These are phyloP conservation scores for Cantharis nigra DNA, from an alignment of 2,888 invertebrate species.

Conservation along the genomic window DNA sequence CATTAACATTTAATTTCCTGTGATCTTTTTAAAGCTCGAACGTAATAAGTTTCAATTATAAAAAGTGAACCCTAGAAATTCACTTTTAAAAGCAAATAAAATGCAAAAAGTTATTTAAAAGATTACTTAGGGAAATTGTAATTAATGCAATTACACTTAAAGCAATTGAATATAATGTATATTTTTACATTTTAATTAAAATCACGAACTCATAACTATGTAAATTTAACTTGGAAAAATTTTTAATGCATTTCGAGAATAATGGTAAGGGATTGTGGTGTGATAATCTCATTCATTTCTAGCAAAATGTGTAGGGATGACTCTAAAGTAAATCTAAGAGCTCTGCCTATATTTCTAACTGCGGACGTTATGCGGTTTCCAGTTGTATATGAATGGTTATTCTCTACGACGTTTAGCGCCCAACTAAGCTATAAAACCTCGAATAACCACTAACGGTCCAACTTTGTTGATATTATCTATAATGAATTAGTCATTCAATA, in stretches of 20 bases:
- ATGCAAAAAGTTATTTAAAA: not conserved
- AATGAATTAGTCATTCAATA: conserved; percentile 26
- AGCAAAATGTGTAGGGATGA: conserved; percentile 15
- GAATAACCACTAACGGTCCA: conserved; percentile 43
- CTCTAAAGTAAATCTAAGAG: conserved; percentile 30
- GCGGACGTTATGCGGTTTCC: conserved; percentile 45
- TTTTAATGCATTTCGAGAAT: not conserved
- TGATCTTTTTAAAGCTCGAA: not conserved
- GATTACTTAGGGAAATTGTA: not conserved
- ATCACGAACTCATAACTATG: not conserved
- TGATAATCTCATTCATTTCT: conserved; percentile 21
- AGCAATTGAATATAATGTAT: not conserved
- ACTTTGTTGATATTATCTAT: conserved; percentile 38
- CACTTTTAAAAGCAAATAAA: not conserved
- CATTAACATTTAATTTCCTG: not conserved
- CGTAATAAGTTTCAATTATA: not conserved
- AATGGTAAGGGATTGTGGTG: conserved; percentile 6
- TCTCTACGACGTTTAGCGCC: conserved; percentile 52
- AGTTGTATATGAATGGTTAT: conserved; percentile 53
- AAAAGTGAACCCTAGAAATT: not conserved
- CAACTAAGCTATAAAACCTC: conserved; percentile 51
- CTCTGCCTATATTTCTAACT: conserved; percentile 36
- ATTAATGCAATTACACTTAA: not conserved
- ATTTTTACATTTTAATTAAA: not conserved
- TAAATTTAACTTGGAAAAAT: not conserved